These are phyloP conservation scores for Ptychoptera contaminata DNA, from an alignment of 2,888 invertebrate species.

Conservation along the genomic window DNA sequence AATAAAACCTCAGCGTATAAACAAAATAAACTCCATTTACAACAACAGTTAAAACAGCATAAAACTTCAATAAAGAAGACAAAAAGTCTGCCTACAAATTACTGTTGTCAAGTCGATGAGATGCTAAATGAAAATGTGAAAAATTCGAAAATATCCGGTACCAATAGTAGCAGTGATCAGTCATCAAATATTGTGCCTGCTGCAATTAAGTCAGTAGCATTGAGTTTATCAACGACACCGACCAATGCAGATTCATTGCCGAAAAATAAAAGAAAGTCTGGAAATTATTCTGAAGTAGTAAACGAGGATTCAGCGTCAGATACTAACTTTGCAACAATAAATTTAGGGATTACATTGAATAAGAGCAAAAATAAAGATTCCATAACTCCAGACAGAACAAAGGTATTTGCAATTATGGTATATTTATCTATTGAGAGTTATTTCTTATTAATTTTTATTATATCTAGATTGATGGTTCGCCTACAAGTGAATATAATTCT, in stretches of 20 bases:
- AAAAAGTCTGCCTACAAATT: conserved; percentile 6
- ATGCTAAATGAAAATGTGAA: neutral
- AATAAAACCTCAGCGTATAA: too few relatives aligned
- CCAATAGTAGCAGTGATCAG: neutral
- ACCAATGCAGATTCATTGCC: too few relatives aligned
- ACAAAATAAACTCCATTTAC: too few relatives aligned
- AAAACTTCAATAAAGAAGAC: conserved; percentile 3
- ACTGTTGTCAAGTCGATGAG: neutral
- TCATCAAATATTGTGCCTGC: neutral
- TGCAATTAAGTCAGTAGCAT: too few relatives aligned
- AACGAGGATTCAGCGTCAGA: neutral
- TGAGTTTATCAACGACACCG: too few relatives aligned
- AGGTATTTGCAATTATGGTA: neutral
- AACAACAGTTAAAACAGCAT: neutral
- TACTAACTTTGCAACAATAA: conserved; percentile 1
- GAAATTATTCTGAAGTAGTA: too few relatives aligned
- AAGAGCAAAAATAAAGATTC: neutral
- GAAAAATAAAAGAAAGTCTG: too few relatives aligned
- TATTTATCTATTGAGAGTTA: neutral
- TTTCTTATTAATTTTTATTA: neutral
- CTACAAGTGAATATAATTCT: neutral
- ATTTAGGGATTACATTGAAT: neutral
- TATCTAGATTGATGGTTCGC: conserved; percentile 2
- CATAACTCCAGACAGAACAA: neutral
- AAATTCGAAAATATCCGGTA: neutral